These are phyloP conservation scores for Grapholita molesta DNA, from an alignment of 1,140 invertebrate species.

Conservation along the genomic window DNA sequence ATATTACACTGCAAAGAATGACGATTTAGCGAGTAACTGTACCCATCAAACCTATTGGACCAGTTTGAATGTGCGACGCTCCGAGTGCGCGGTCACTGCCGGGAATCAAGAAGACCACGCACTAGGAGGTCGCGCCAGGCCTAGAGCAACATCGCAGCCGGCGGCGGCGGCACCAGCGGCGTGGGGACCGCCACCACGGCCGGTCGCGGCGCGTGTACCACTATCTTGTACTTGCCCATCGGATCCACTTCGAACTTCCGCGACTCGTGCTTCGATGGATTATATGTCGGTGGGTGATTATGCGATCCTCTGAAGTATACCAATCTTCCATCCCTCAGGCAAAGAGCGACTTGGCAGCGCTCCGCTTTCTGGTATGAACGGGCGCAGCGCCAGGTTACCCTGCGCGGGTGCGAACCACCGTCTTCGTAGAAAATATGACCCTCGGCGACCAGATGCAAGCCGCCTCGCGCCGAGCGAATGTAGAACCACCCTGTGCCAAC, in stretches of 20 bases:
- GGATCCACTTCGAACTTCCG: slow-evolving; percentile 71
- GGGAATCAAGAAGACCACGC: slow-evolving; percentile 59
- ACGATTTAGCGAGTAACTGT: neutral
- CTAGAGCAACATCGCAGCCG: slow-evolving; percentile 64
- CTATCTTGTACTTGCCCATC: slow-evolving; percentile 75
- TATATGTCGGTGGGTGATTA: slow-evolving; percentile 71
- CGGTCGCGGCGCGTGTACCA: slow-evolving; percentile 45
- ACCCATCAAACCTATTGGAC: neutral
- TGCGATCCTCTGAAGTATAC: slow-evolving; percentile 71
- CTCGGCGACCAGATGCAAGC: slow-evolving; percentile 68
- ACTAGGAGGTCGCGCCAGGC: slow-evolving; percentile 76
- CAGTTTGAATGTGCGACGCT: slow-evolving; percentile 46
- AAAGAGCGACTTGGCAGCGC: slow-evolving; percentile 72
- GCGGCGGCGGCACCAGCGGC: slow-evolving; percentile 41
- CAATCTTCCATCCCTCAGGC: slow-evolving; percentile 65
- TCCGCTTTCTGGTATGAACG: slow-evolving; percentile 73
- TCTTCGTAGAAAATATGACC: slow-evolving; percentile 76
- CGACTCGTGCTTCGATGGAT: slow-evolving; percentile 69
- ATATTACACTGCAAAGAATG: neutral
- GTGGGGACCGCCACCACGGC: slow-evolving; percentile 24
- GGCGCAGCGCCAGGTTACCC: slow-evolving; percentile 73
- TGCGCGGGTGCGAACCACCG: slow-evolving; percentile 67
- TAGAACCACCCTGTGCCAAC: slow-evolving; percentile 75
- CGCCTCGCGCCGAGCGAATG: slow-evolving; percentile 70
- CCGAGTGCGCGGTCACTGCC: slow-evolving; percentile 53